phyloP scores from a whole-genome alignment of 2,888 invertebrate species.

The Pollenia labialis region DNA sequence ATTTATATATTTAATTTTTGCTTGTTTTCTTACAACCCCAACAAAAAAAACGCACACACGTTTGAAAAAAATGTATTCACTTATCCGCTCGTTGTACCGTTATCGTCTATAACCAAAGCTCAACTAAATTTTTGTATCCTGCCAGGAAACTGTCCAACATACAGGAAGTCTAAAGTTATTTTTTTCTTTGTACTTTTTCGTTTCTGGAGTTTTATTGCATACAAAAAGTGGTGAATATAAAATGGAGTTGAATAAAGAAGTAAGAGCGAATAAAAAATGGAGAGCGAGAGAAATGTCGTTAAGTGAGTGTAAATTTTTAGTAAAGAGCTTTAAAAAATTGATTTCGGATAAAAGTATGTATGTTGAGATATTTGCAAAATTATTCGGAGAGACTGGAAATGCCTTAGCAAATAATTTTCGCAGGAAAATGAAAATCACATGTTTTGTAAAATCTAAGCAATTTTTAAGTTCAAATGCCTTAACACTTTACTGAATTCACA shows the following conservation, averaged over 20 bases:
- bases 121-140: slow-evolving; percentile 80
- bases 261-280: slow-evolving; percentile 20
- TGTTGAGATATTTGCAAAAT: slow-evolving; percentile 52
- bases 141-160: slow-evolving; percentile 75
- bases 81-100: slow-evolving; percentile 77
- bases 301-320: background rate
- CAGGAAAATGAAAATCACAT: slow-evolving; percentile 77
- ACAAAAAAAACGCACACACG: slow-evolving; percentile 26
- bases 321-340: slow-evolving; percentile 15
- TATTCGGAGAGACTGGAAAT: slow-evolving; percentile 76
- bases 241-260: background rate
- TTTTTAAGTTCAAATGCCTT: slow-evolving; percentile 33
- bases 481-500: background rate
- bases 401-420: slow-evolving; percentile 30
- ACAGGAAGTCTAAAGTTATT: slow-evolving; percentile 77
- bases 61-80: slow-evolving; percentile 41
- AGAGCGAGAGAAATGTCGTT: background rate
- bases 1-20: slow-evolving; percentile 21
- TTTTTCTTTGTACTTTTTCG: slow-evolving; percentile 28
- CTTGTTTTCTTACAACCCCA: slow-evolving; percentile 22
- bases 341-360: slow-evolving; percentile 27
- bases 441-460: slow-evolving; percentile 76
- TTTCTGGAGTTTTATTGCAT: slow-evolving; percentile 59
- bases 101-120: slow-evolving; percentile 81
- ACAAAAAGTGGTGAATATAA: slow-evolving; percentile 77